phyloP scores from a whole-genome alignment of 64 coral and sea anemone genomes.

The Anthopleura sola region DNA sequence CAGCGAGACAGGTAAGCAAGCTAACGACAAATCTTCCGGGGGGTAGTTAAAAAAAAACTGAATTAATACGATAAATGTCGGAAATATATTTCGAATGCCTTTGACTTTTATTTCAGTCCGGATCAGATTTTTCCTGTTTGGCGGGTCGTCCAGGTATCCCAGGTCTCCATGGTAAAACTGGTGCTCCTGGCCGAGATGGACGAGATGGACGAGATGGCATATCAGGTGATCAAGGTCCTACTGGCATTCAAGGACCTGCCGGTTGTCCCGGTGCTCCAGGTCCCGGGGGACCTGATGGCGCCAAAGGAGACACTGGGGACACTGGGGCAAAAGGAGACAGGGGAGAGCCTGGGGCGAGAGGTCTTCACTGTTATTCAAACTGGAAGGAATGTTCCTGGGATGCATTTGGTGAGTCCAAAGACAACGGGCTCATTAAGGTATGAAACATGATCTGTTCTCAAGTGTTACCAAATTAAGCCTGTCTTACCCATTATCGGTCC shows the following conservation, averaged over 20 bases:
- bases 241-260: constrained; percentile 17
- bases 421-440: constrained; percentile 29
- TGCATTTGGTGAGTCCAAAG: not conserved
- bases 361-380: not conserved
- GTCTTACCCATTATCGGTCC: too few species aligned
- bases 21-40: too few species aligned
- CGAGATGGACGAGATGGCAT: not conserved
- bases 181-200: constrained; percentile 12
- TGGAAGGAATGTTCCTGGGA: constrained; percentile 52
- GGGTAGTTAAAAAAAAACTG: too few species aligned
- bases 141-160: not conserved
- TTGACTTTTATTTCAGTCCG: not conserved
- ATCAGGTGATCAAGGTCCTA: not conserved
- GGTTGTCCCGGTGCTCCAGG: constrained; percentile 17
- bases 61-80: too few species aligned
- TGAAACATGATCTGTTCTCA: not conserved
- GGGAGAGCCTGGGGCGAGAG: not conserved
- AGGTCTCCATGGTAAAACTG: constrained; percentile 15
- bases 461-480: too few species aligned
- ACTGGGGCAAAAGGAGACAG: not conserved
- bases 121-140: not conserved
- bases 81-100: too few species aligned
- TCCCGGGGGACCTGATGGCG: not conserved
- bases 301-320: constrained; percentile 1
- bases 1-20: too few species aligned